Conservation (phyloP, 2,113 vertebrate species). For the Tonatia bakeri region DNA sequence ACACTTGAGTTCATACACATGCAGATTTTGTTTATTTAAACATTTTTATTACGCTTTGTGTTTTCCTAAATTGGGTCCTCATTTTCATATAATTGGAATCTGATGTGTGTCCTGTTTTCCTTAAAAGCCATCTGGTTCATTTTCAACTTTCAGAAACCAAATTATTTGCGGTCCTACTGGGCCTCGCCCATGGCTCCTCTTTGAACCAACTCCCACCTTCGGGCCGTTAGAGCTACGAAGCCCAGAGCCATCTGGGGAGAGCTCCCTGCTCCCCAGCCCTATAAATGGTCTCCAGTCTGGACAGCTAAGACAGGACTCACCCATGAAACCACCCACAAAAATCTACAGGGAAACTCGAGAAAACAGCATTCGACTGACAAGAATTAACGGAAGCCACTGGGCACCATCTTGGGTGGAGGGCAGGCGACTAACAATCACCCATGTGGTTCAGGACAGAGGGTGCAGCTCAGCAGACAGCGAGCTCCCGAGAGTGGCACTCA, state of each 20-base stretch:
- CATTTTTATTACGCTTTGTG: conserved; percentile 75
- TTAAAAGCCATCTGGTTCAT: conserved; percentile 75
- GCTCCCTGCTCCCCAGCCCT: not conserved
- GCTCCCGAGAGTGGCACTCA: not conserved
- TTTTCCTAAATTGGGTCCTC: conserved; percentile 76
- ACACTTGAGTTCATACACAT: conserved; percentile 68
- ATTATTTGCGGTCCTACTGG: conserved; percentile 18
- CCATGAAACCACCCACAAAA: not conserved
- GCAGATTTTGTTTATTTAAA: conserved; percentile 78
- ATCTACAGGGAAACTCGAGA: accelerated
- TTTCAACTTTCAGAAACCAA: conserved; percentile 64
- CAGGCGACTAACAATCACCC: not conserved
- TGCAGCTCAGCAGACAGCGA: accelerated
- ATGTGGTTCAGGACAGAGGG: not conserved
- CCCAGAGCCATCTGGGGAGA: not conserved
- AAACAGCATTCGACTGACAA: accelerated
- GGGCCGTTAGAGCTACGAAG: accelerated
- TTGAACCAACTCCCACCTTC: not conserved
- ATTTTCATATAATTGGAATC: conserved; percentile 77
- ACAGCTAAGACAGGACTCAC: accelerated
- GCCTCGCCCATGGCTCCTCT: not conserved
- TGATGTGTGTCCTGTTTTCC: conserved; percentile 74
- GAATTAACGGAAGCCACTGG: accelerated
- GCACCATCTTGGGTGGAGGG: not conserved
- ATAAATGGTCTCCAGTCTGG: not conserved